Evolutionary conservation across 2,797 vertebrate genomes (phyloP), one percentile per base, ranked within the genome.

Genomic region (Sphaeramia orbicularis): DNA sequence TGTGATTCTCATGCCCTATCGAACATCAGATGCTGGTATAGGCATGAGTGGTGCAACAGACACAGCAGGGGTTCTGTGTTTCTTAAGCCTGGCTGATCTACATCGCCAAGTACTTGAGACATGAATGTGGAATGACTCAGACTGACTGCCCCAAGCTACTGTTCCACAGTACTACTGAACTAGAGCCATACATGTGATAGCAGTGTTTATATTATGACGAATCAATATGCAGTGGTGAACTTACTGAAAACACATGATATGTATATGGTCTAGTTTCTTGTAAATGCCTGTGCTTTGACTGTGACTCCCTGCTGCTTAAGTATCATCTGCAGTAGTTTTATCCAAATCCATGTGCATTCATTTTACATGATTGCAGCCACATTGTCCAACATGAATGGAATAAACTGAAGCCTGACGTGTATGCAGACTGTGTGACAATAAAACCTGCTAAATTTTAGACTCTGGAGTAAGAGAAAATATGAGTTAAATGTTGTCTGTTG

Each of bases 71-170:
- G 45, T 19, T 10, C n/a, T 24, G 0, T 10, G 30, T 21, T 76
- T 14, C 40, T 48, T 54, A 47, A 30, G 71, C 72, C 72, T 16
- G 41, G 36, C 50, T 8, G 0, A 54, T 74, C 60, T 79, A 59
- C 78, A 57, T 84, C 62, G 71, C 50, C 53, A 19, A 56, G 67
- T 80, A 75, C 78, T 63, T 16, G 42, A 71, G 68, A 82, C 74
- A 61, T 76, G 76, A 80, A 88, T 88, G 75, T 47, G 16, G 55
- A 50, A 41, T 83, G 79, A 85, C 50, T 84, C 71, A 80, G 47
- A 65, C 8, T 3, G 65, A 66, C 58, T 32, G 70, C 16, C 52
- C 51, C 8, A 40, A 14, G 4, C 18, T 15, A 4, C 48, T 7
- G 56, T 16, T 63, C 40, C 42, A 16, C 36, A 57, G 58, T 32